Conservation (phyloP, 2,113 vertebrate species). For the Lates calcarifer region DNA sequence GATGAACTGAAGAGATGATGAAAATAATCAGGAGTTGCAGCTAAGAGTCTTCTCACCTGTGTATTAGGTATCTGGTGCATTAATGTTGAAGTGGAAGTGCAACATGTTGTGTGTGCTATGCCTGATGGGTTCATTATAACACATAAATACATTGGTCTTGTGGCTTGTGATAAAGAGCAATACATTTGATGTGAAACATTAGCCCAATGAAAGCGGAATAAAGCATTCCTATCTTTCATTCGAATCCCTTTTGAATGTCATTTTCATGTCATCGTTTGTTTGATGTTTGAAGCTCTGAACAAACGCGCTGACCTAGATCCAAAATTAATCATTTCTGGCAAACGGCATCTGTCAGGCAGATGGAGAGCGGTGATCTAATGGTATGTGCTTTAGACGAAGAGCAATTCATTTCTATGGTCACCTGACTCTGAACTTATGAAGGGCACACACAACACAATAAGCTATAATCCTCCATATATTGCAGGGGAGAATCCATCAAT, state of each 20-base stretch:
- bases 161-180: conserved; percentile 3
- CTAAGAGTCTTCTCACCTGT: not conserved
- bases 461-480: conserved; percentile 64
- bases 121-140: not conserved
- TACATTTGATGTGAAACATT: conserved; percentile 16
- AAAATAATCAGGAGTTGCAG: not conserved
- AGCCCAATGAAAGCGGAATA: conserved; percentile 7
- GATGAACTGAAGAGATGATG: not conserved
- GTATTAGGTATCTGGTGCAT: not conserved
- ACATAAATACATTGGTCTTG: not conserved
- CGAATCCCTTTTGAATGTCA: conserved; percentile 27
- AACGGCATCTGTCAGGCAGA: conserved; percentile 67
- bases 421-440: conserved; percentile 59
- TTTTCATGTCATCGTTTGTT: conserved; percentile 39
- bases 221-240: conserved; percentile 19
- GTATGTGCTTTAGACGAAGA: conserved; percentile 43
- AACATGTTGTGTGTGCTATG: not conserved
- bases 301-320: conserved; percentile 53
- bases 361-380: conserved; percentile 57
- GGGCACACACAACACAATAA: conserved; percentile 51
- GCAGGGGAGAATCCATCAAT: conserved; percentile 64
- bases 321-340: conserved; percentile 59
- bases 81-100: not conserved
- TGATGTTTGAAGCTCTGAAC: conserved; percentile 30
- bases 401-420: conserved; percentile 53